These are phyloP conservation scores for Abrostola triplasia DNA, from an alignment of 2,888 invertebrate species.

Conservation along the genomic window DNA sequence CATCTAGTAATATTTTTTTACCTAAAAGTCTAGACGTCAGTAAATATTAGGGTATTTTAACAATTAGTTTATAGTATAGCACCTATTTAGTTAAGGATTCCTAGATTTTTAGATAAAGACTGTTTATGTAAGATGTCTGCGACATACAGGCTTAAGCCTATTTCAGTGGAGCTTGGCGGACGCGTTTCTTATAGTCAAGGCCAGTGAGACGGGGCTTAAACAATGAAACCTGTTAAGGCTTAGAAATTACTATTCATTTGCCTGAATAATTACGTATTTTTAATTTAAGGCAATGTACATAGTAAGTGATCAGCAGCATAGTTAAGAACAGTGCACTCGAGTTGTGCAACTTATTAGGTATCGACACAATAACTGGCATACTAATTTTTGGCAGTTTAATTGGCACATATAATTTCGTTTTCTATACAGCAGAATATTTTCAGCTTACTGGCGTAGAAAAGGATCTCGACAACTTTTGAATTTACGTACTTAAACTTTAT, in stretches of 20 bases:
- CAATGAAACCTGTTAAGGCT: too few relatives aligned
- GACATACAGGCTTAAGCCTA: neutral
- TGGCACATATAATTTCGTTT: neutral
- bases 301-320: neutral
- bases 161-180: neutral
- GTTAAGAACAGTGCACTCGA: neutral
- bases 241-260: neutral
- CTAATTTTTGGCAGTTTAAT: neutral
- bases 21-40: constrained; percentile 11
- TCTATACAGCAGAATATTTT: neutral
- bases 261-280: neutral
- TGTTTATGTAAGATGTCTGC: constrained; percentile 20
- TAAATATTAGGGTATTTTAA: constrained; percentile 8
- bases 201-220: too few relatives aligned
- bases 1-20: constrained; percentile 25
- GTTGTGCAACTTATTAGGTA: neutral
- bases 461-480: neutral
- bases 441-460: neutral
- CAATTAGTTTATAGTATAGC: constrained; percentile 8
- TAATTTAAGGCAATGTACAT: neutral
- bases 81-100: constrained; percentile 9
- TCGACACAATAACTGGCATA: neutral
- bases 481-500: too few relatives aligned
- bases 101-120: constrained; percentile 24
- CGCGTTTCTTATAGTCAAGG: neutral